phyloP scores from a whole-genome alignment of 2,797 vertebrate species.

The Ctenopoma kingsleyae region DNA sequence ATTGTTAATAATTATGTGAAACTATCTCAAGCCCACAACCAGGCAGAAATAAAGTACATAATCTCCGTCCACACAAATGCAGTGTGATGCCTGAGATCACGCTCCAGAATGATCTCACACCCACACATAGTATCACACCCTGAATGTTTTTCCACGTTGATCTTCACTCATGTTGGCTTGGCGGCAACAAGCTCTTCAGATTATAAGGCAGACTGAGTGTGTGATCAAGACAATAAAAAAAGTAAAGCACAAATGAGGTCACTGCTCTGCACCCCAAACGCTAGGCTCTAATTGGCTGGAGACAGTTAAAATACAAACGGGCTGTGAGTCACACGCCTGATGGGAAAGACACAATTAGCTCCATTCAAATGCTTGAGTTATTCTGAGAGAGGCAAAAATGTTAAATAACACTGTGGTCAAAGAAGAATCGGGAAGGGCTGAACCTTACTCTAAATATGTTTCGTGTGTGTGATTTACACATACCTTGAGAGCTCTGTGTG shows the following conservation, averaged over 20 bases:
- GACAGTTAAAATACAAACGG: constrained; percentile 65
- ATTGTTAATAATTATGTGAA: too few species aligned
- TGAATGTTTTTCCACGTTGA: constrained; percentile 54
- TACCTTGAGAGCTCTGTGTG: constrained; percentile 97
- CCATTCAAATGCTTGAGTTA: constrained; percentile 54
- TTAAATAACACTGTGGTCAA: constrained; percentile 47
- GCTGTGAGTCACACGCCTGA: constrained; percentile 71
- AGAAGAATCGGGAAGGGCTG: constrained; percentile 21
- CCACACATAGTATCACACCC: constrained; percentile 67
- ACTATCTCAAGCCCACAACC: constrained; percentile 43
- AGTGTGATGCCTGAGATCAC: constrained; percentile 64
- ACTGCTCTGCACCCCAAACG: constrained; percentile 39
- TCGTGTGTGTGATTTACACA: constrained; percentile 29
- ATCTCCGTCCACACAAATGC: constrained; percentile 44
- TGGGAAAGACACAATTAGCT: constrained; percentile 73
- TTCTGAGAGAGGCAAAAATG: constrained; percentile 37
- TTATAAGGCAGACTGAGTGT: constrained; percentile 59
- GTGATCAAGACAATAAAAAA: constrained; percentile 72
- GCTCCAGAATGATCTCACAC: constrained; percentile 67
- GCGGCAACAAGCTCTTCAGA: constrained; percentile 44
- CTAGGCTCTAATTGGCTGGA: constrained; percentile 66
- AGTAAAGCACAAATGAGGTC: constrained; percentile 61
- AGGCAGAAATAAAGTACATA: constrained; percentile 31
- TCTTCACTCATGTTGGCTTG: constrained; percentile 1
- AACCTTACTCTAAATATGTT: constrained; percentile 22